Base-by-base conservation (phyloP, 2,888 invertebrate species). In the Trachelus troglodyta region DNA sequence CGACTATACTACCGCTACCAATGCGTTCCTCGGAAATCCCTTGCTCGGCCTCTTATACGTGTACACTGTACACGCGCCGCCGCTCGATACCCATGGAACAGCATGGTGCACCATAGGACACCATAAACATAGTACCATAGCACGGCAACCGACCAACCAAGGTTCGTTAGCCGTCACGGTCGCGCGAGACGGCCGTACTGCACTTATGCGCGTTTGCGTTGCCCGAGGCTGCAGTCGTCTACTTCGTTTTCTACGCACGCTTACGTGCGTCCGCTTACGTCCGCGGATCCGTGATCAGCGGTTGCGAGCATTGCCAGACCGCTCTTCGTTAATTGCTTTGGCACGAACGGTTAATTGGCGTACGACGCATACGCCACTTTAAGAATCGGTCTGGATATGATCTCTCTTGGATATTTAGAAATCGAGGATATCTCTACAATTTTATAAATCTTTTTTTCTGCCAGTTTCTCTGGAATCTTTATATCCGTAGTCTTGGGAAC, bases 111-210 rank as follows among this genome's bases (percentile, higher is more conserved):
- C 74, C 74, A 23, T 30, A 23, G 73, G 75, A 73, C 4, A 56
- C 34, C 23, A 12, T n/a, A 23, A 73, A 30, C 34, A n/a, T 33
- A 73, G 56, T 30, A n/a, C 73, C 40, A 40, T 40, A 40, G 40
- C 40, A 40, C 40, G 15, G 1, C 37, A 37, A 37, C 37, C 40
- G 80, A 85, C 83, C 84, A 82, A 34, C n/a, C 76, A 84, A 31
- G 85, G 89, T 89, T 89, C 89, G 88, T 89, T 89, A 89, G 86
- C 88, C 89, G 89, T 89, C 89, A 89, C 88, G 89, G 88, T 88
- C 86, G 85, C 84, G 82, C 85, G 81, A 77, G 80, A 81, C 79
- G 82, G 79, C 15, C 1, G 15, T 40, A 40, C 40, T 40, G 40
- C 40, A 40, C 40, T 40, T 15, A 6, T 40, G 40, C 40, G 40